Evolutionary conservation across 1,140 invertebrate genomes (phyloP), one percentile per base, ranked within the genome.

Genomic region (Temnothorax longispinosus): DNA sequence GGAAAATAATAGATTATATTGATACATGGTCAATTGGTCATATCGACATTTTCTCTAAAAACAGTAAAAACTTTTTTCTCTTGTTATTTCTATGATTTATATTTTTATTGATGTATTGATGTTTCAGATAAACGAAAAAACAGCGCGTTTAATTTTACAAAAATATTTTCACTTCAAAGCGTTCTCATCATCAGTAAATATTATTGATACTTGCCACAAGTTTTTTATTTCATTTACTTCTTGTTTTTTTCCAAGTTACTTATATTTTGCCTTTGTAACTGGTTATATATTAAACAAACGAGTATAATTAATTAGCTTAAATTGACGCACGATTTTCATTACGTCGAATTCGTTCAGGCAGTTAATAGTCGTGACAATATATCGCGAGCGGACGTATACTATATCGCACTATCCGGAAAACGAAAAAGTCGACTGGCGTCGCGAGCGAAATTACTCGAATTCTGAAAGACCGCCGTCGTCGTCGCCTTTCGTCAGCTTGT

Each of bases 371-470:
- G 21, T 11, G 21, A 8, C 18, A 27, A 82, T 72, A 44, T 81
- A 81, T 54, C 27, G 32, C 11, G 8, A 47, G 5, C 32, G 15
- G 2, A 35, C 32, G 5, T 32, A 71, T 32, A 71, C 58, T 72
- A 38, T 15, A 50, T 78, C 10, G 74, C 10, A 3, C 18, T 11
- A 10, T 78, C 50, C 27, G 10, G 38, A 15, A 54, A 54, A 27
- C 27, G 27, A 27, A 74, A 74, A 84, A 54, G 60, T 47, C 27
- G 52, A 58, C 13, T 27, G 15, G 6, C 27, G 1, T 41, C 27
- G 27, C n/a, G 32, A 27, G 13, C 54, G 18, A 82, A 82, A 82
- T 82, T 82, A 72, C 64, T 72, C 41, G 10, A 18, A 15, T 13
- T 47, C 27, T 11, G 38, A 71, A 81, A 72, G 38, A 72, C 50